These are phyloP conservation scores for Protosalanx chinensis DNA, from an alignment of 2,797 vertebrate genomes.

Conservation along the genomic window DNA sequence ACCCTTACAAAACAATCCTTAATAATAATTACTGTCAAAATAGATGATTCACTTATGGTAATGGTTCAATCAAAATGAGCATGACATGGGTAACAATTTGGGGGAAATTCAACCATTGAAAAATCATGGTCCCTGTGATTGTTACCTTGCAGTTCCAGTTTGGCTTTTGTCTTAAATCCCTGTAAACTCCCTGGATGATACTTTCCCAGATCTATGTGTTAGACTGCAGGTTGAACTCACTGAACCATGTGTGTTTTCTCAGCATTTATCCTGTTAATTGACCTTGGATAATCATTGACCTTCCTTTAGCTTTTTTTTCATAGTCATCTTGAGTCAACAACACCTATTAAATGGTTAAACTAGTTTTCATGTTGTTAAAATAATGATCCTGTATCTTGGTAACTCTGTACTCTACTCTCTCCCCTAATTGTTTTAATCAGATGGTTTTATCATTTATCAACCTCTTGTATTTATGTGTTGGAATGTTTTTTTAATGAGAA, in stretches of 20 bases:
- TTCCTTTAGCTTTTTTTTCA: background rate
- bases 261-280: constrained; percentile 1
- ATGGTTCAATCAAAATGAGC: too few species aligned
- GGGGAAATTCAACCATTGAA: background rate
- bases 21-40: background rate
- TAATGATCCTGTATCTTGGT: too few species aligned
- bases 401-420: too few species aligned
- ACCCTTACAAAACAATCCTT: background rate
- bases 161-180: constrained; percentile 4
- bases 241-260: background rate
- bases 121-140: background rate
- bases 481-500: background rate
- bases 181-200: background rate
- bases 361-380: background rate
- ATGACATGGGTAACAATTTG: background rate
- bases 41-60: too few species aligned
- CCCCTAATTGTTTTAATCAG: background rate
- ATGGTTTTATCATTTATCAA: background rate
- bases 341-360: background rate
- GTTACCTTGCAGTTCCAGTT: background rate
- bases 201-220: background rate
- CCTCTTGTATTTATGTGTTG: too few species aligned
- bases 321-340: background rate
- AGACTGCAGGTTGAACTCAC: background rate
- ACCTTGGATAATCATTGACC: constrained; percentile 6